Evolutionary conservation across 2,113 vertebrate genomes (phyloP).

Genomic region (Chunga burmeisteri): DNA sequence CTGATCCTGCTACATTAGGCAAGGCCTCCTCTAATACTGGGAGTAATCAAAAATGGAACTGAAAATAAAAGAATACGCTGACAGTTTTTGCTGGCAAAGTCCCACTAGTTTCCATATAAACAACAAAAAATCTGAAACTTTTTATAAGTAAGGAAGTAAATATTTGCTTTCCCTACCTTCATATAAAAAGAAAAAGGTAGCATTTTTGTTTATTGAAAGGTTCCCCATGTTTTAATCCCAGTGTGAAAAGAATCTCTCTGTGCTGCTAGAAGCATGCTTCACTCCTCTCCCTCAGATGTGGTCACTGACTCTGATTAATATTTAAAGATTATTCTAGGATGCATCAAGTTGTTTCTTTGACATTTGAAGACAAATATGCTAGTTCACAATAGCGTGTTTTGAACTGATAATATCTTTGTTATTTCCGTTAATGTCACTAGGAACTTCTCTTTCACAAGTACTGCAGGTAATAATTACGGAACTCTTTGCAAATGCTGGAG

Average conservation of each 20-base stretch:
- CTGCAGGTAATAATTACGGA: background rate
- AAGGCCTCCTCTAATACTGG: background rate
- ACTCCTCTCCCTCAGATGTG: background rate
- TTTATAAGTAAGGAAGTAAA: background rate
- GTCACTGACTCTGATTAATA: background rate
- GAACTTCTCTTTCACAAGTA: background rate
- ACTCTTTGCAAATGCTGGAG: background rate
- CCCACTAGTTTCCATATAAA: background rate
- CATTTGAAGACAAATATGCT: background rate
- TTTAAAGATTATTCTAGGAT: constrained; percentile 5
- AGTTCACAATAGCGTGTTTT: background rate
- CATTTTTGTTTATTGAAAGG: background rate
- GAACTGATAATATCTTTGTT: background rate
- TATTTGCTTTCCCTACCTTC: background rate
- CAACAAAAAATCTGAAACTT: background rate
- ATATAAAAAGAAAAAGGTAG: background rate
- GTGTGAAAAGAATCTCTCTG: background rate
- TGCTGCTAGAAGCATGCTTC: background rate
- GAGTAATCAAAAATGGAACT: background rate
- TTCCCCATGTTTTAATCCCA: background rate
- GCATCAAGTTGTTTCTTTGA: background rate
- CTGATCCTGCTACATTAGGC: background rate
- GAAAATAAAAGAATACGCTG: background rate
- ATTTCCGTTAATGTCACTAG: background rate
- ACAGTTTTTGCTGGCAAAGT: background rate